These are phyloP conservation scores for Oreochromis niloticus DNA, from an alignment of 2,113 vertebrate species.

Conservation along the genomic window DNA sequence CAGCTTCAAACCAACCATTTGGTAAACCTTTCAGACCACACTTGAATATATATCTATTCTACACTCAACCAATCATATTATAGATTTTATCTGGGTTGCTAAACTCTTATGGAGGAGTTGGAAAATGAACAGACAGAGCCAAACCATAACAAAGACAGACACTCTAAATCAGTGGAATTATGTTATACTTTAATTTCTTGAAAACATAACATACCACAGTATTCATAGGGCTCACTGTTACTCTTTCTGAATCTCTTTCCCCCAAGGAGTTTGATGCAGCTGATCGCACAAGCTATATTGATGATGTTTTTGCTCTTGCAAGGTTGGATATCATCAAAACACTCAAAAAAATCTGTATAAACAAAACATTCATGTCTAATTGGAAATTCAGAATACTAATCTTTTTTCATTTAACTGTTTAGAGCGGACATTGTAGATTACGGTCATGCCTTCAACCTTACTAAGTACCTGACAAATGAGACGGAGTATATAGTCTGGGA, in stretches of 20 bases:
- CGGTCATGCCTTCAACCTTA: constrained; percentile 75
- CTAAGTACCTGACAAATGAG: constrained; percentile 80
- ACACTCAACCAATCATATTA: neutral
- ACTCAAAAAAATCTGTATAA: neutral
- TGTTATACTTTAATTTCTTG: too few species aligned
- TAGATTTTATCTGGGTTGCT: neutral
- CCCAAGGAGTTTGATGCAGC: constrained; percentile 71
- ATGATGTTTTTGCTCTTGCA: constrained; percentile 81
- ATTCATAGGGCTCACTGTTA: neutral
- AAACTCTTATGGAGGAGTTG: neutral
- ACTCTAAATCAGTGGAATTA: neutral
- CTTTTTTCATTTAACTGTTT: constrained; percentile 19
- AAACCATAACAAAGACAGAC: neutral
- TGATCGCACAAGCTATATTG: constrained; percentile 76
- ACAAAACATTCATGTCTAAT: neutral
- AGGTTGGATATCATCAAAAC: constrained; percentile 68
- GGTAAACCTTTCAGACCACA: constrained; percentile 53
- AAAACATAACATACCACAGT: neutral
- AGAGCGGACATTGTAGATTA: constrained; percentile 83
- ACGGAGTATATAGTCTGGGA: constrained; percentile 83
- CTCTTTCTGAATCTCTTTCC: neutral
- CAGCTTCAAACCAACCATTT: constrained; percentile 44
- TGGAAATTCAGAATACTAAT: neutral
- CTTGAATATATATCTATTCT: neutral
- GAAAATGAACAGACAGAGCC: neutral